These are phyloP conservation scores for Diaprepes abbreviatus DNA, from an alignment of 2,888 invertebrate genomes.

Conservation along the genomic window DNA sequence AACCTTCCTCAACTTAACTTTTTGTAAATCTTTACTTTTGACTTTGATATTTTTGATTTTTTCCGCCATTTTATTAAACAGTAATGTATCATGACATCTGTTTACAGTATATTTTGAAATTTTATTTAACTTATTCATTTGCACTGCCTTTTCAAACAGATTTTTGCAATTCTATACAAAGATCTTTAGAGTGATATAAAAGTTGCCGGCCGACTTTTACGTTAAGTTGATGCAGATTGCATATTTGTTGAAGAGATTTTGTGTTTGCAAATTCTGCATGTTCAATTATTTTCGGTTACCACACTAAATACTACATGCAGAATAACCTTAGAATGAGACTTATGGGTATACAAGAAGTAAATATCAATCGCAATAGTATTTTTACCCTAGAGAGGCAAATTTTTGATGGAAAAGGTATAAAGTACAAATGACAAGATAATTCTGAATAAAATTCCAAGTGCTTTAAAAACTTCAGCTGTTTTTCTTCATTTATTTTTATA, in stretches of 20 bases:
- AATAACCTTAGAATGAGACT: no score
- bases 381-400: no score
- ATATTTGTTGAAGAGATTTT: no score
- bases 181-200: no score
- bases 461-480: not conserved
- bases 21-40: not conserved
- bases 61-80: not conserved
- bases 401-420: not conserved
- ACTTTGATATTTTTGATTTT: not conserved
- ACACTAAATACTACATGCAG: no score
- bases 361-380: no score
- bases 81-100: not conserved
- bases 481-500: slow-evolving; percentile 3
- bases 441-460: not conserved
- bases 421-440: not conserved
- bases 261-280: no score
- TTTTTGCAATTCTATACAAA: no score
- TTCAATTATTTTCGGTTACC: no score
- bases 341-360: no score
- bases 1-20: not conserved
- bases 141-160: not conserved
- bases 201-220: no score
- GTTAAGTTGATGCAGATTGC: no score
- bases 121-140: not conserved
- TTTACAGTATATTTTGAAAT: not conserved